A percentile compares a stretch with the other conserved stretches of the same genome.
phyloP scores from a whole-genome alignment of 2,888 invertebrate species.

The Notocelia uddmanniana region DNA sequence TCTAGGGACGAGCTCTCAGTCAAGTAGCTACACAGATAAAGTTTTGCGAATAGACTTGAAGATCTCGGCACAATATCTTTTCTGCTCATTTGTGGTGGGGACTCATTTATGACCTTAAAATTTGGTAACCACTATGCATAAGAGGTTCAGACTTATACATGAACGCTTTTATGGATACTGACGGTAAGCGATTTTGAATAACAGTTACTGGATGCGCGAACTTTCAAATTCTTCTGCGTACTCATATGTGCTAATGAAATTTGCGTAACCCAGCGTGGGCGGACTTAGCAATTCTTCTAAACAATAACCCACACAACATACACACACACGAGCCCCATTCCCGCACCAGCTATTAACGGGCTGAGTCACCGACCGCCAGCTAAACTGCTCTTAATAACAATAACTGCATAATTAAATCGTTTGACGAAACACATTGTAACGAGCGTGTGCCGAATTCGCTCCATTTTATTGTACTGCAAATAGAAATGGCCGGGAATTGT shows the following conservation, averaged over 20 bases:
- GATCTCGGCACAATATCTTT: too few species aligned
- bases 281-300: slow-evolving; percentile 2
- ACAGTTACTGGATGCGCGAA: not conserved
- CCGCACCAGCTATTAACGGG: slow-evolving; percentile 4
- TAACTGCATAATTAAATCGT: slow-evolving; percentile 39
- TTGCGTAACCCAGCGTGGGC: slow-evolving; percentile 31
- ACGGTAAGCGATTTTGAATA: not conserved
- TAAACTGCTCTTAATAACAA: slow-evolving; percentile 42
- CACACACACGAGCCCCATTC: slow-evolving; percentile 1
- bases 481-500: slow-evolving; percentile 31
- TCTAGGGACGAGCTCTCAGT: too few species aligned
- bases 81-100: too few species aligned
- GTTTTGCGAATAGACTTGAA: too few species aligned
- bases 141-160: too few species aligned
- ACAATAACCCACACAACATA: slow-evolving; percentile 3
- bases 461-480: slow-evolving; percentile 25
- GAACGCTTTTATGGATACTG: too few species aligned
- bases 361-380: slow-evolving; percentile 29
- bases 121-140: too few species aligned
- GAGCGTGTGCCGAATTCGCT: slow-evolving; percentile 36
- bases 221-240: not conserved
- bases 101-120: too few species aligned
- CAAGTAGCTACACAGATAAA: too few species aligned
- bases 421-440: slow-evolving; percentile 31
- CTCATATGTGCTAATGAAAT: slow-evolving; percentile 25